Evolutionary conservation across 2,888 invertebrate genomes (phyloP), one percentile per base, ranked within the genome.

Genomic region (Drosophila eohydei): DNA sequence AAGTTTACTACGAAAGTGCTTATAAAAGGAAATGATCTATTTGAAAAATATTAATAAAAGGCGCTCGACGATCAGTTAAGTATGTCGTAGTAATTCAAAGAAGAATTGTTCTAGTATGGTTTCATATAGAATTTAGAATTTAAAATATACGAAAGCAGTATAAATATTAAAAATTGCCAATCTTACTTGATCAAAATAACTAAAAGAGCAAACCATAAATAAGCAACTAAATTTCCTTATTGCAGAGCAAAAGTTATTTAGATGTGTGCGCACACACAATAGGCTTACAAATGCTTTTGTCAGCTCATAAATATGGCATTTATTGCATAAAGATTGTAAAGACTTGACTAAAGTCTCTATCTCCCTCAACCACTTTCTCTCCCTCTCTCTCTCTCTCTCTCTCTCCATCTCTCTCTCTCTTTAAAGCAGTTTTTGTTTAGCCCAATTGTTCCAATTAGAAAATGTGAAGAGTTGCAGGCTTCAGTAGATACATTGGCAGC

Each of bases 371-470:
- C 1, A 21, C 1, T 21, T 1, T 21, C 9, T 14, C 30, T 30
- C 14, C 8, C 4, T 36, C 44, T 40, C n/a, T 16, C 16, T 38
- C 16, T 16, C 36, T 9, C 12, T 36, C 9, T 43, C 21, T 4
- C n/a, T 32, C 3, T n/a, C n/a, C n/a, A n/a, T 12, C 9, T 6
- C 21, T 21, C 30, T 16, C 21, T 4, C 11, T 48, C 41, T 36
- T 4, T 21, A 8, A 4, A 7, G 12, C 30, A 34, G 2, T 51
- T 4, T 30, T 26, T 38, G 61, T 46, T 59, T 74, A 43, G 52
- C 40, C 46, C 60, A 77, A 77, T 62, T 65, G 65, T 54, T 38
- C 70, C 79, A 77, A 79, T 77, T 79, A 79, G 52, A 79, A 69
- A 69, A 48, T 58, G 30, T 48, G 16, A 58, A 30, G 21, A 46